A percentile compares a stretch with the other conserved stretches of the same genome.
Conservation (phyloP, 2,113 vertebrate species). For the Myrmecobius fasciatus region DNA sequence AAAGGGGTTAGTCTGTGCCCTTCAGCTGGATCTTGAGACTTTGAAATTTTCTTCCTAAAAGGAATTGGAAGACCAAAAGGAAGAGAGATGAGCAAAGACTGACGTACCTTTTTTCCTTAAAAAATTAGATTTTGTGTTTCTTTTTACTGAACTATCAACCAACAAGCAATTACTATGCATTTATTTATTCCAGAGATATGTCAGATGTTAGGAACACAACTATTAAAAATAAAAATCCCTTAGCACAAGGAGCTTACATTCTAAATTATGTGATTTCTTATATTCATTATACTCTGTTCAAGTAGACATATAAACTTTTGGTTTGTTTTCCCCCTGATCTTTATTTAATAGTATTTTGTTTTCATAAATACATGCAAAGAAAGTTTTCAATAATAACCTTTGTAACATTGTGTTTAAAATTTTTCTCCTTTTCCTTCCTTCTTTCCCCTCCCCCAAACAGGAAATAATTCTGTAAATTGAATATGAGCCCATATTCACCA, state of each 20-base stretch:
- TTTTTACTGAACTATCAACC: background rate
- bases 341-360: too few species aligned
- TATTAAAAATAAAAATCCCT: background rate
- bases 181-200: background rate
- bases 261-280: constrained; percentile 24
- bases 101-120: background rate
- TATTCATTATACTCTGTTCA: background rate
- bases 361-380: too few species aligned
- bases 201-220: background rate
- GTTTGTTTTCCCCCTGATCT: background rate
- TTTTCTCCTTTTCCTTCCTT: too few species aligned
- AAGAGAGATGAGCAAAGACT: background rate
- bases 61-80: background rate
- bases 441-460: too few species aligned
- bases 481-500: too few species aligned
- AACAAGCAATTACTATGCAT: background rate
- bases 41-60: background rate
- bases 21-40: background rate
- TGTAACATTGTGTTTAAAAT: too few species aligned
- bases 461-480: too few species aligned
- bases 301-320: background rate
- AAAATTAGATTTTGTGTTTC: background rate
- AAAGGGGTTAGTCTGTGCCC: constrained; percentile 9
- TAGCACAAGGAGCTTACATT: background rate
- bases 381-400: too few species aligned